phyloP scores from a whole-genome alignment of 1,140 invertebrate genomes.

The Pectinophora gossypiella region DNA sequence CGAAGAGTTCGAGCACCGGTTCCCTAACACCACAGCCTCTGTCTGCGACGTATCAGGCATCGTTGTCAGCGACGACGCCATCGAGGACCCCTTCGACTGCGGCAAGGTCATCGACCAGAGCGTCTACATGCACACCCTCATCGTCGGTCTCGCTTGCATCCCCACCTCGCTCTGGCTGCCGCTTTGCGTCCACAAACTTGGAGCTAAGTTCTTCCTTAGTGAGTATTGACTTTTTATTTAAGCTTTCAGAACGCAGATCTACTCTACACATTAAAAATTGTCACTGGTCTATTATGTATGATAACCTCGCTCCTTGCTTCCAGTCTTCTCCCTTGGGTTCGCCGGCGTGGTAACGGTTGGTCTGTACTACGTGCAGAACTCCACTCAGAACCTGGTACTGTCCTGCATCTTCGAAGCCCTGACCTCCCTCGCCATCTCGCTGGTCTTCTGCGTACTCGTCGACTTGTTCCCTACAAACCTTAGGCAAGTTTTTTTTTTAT shows the following conservation, averaged over 20 bases:
- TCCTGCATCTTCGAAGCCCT: constrained; percentile 86
- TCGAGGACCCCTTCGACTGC: constrained; percentile 72
- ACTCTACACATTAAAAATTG: no score
- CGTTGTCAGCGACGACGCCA: constrained; percentile 54
- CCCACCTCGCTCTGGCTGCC: constrained; percentile 84
- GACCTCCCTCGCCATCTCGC: constrained; percentile 84
- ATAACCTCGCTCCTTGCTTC: no score
- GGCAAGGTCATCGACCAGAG: constrained; percentile 77
- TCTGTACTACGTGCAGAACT: constrained; percentile 84
- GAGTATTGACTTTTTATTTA: constrained; percentile 40
- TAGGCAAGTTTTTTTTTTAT: constrained; percentile 71
- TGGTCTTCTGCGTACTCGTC: constrained; percentile 85
- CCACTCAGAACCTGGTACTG: constrained; percentile 82
- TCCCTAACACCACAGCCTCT: constrained; percentile 79
- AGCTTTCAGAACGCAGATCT: no score
- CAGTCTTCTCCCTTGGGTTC: constrained; percentile 83
- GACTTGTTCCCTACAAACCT: constrained; percentile 87
- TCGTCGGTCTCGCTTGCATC: constrained; percentile 84
- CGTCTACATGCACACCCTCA: constrained; percentile 84
- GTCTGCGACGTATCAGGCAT: constrained; percentile 83
- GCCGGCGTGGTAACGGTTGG: constrained; percentile 84
- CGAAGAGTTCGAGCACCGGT: constrained; percentile 79
- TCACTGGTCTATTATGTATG: no score
- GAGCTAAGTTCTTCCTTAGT: constrained; percentile 86
- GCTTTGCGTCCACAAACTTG: constrained; percentile 82